Evolutionary conservation across 2,797 vertebrate species (phyloP).

Genomic region (Malacoraja senta): DNA sequence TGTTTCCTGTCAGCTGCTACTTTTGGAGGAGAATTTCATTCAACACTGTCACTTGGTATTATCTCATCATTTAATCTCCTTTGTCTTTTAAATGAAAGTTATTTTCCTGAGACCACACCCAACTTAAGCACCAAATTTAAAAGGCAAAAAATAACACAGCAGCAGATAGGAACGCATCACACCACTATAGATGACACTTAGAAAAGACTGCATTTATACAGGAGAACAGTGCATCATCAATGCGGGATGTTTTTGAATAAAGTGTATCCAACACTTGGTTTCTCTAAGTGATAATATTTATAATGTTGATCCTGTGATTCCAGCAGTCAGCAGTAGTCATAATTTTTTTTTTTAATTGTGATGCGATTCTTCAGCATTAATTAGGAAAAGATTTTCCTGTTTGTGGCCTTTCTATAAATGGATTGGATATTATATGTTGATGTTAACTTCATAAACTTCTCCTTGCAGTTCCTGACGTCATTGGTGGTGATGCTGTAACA

Average conservation of each 20-base stretch:
- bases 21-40: not conserved
- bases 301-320: not conserved
- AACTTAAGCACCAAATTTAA: not conserved
- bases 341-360: too few species aligned
- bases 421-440: not conserved
- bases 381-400: not conserved
- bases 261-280: not conserved
- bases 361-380: not conserved
- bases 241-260: not conserved
- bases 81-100: not conserved
- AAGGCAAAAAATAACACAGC: not conserved
- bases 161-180: not conserved
- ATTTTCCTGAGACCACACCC: not conserved
- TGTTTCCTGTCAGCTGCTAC: not conserved
- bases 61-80: not conserved
- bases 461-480: slow-evolving; percentile 71
- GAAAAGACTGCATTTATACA: not conserved
- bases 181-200: not conserved
- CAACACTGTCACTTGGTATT: not conserved
- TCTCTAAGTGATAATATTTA: not conserved
- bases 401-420: not conserved
- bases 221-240: not conserved
- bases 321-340: not conserved
- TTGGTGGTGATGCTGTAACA: slow-evolving; percentile 76
- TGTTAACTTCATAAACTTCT: not conserved